phyloP scores from a whole-genome alignment of 2,888 invertebrate genomes.

The Eristalis arbustorum region DNA sequence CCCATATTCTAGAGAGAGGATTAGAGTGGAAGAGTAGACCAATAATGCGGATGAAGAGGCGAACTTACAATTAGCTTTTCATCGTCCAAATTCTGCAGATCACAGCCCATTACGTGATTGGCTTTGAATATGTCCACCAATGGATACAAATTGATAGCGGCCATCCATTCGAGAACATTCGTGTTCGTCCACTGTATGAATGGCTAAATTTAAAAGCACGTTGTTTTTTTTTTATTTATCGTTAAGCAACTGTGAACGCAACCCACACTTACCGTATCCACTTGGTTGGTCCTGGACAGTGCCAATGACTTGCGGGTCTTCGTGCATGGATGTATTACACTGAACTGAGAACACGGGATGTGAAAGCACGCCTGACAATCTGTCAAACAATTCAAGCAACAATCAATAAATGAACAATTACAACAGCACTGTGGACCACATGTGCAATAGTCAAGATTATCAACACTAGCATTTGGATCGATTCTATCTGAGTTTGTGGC shows the following conservation, averaged over 20 bases:
- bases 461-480: background rate
- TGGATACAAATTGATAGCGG: slow-evolving; percentile 86
- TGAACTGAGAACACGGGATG: slow-evolving; percentile 68
- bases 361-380: slow-evolving; percentile 72
- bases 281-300: slow-evolving; percentile 38
- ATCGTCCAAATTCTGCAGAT: slow-evolving; percentile 84
- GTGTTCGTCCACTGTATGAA: slow-evolving; percentile 86
- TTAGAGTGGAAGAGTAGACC: too few species aligned
- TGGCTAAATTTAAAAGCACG: slow-evolving; percentile 80
- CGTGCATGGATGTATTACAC: slow-evolving; percentile 59
- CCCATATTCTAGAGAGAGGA: slow-evolving; percentile 84
- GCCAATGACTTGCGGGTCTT: slow-evolving; percentile 41
- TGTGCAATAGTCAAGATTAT: slow-evolving; percentile 46
- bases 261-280: slow-evolving; percentile 65
- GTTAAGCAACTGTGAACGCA: background rate
- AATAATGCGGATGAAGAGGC: background rate
- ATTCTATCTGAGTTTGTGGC: background rate
- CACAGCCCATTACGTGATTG: slow-evolving; percentile 86
- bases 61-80: slow-evolving; percentile 85
- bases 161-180: slow-evolving; percentile 89
- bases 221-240: too few species aligned
- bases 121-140: slow-evolving; percentile 87
- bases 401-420: slow-evolving; percentile 59
- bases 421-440: slow-evolving; percentile 66
- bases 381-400: slow-evolving; percentile 66